Evolutionary conservation across 2,888 invertebrate genomes (phyloP).

Genomic region (Mycalesis mineus): DNA sequence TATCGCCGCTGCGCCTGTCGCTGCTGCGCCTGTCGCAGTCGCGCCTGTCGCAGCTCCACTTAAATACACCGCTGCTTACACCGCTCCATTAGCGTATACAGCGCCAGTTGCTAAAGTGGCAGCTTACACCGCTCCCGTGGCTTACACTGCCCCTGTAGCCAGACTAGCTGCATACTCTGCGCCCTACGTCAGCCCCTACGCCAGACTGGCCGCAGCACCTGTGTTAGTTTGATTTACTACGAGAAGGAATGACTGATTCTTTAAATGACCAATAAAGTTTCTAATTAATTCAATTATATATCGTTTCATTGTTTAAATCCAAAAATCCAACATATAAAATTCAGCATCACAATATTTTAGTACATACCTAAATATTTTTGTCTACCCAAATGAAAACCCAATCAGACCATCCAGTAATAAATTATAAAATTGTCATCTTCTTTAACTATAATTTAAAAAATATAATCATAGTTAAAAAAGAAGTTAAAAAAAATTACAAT

Average conservation of each 20-base stretch:
- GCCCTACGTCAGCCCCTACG: constrained; percentile 37
- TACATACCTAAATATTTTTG: too few relatives aligned
- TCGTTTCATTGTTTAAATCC: constrained; percentile 18
- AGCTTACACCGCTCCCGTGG: constrained; percentile 31
- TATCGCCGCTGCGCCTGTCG: constrained; percentile 42
- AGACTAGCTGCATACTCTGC: constrained; percentile 31
- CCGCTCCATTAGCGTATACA: constrained; percentile 41
- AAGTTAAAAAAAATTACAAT: too few relatives aligned
- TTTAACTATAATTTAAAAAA: too few relatives aligned
- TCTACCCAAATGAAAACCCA: too few relatives aligned
- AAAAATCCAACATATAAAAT: too few relatives aligned
- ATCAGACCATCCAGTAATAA: too few relatives aligned
- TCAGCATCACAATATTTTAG: too few relatives aligned
- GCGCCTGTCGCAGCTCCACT: constrained; percentile 28
- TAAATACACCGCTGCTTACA: constrained; percentile 47
- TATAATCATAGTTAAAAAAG: too few relatives aligned
- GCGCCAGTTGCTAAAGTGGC: constrained; percentile 42
- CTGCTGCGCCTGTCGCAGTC: constrained; percentile 32
- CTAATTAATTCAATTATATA: constrained; percentile 32
- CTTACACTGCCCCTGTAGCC: constrained; percentile 33
- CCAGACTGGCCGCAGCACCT: constrained; percentile 49
- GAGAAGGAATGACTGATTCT: constrained; percentile 41
- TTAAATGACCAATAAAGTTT: constrained; percentile 48
- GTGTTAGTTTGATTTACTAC: constrained; percentile 38
- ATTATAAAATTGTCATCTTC: too few relatives aligned